A percentile compares a stretch with the other conserved stretches of the same genome.
Evolutionary conservation across 2,888 invertebrate species (phyloP).

Genomic region (Phalangium opilio): DNA sequence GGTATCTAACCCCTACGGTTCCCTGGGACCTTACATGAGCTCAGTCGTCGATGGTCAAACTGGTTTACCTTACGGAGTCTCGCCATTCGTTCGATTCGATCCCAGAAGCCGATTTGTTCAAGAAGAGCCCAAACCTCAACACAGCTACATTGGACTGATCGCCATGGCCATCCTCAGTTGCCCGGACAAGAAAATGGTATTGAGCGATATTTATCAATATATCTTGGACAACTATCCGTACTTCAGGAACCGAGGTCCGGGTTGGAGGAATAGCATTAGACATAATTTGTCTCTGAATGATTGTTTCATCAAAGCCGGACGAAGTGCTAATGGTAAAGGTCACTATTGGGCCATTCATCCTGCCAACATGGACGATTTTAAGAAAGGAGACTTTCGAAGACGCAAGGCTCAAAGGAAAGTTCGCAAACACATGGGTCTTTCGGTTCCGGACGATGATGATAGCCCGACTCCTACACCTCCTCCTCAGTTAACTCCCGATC

Average conservation of each 20-base stretch:
- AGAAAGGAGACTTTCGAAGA: slow-evolving; percentile 87
- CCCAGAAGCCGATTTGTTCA: slow-evolving; percentile 20
- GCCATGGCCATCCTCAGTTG: slow-evolving; percentile 93
- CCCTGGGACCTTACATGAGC: slow-evolving; percentile 8
- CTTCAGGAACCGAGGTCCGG: slow-evolving; percentile 85
- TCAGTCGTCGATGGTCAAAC: slow-evolving; percentile 6
- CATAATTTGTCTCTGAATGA: slow-evolving; percentile 95
- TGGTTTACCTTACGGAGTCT: slow-evolving; percentile 5
- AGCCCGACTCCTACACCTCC: slow-evolving; percentile 19
- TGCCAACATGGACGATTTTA: slow-evolving; percentile 91
- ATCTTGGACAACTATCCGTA: slow-evolving; percentile 94
- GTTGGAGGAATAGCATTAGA: slow-evolving; percentile 94
- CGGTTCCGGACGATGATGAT: slow-evolving; percentile 61
- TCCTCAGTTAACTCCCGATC: slow-evolving; percentile 5
- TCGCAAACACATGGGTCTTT: slow-evolving; percentile 87
- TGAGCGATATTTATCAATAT: slow-evolving; percentile 96
- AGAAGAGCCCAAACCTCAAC: slow-evolving; percentile 92
- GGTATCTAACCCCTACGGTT: slow-evolving; percentile 5
- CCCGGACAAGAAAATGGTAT: slow-evolving; percentile 77
- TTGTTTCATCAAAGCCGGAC: slow-evolving; percentile 90
- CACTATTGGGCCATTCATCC: slow-evolving; percentile 96
- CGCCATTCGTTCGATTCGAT: slow-evolving; percentile 10
- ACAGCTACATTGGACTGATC: slow-evolving; percentile 94
- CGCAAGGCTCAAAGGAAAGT: slow-evolving; percentile 93
- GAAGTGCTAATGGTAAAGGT: slow-evolving; percentile 94